phyloP scores from a whole-genome alignment of 2,888 invertebrate species.

The Parapristionchus giblindavisi region DNA sequence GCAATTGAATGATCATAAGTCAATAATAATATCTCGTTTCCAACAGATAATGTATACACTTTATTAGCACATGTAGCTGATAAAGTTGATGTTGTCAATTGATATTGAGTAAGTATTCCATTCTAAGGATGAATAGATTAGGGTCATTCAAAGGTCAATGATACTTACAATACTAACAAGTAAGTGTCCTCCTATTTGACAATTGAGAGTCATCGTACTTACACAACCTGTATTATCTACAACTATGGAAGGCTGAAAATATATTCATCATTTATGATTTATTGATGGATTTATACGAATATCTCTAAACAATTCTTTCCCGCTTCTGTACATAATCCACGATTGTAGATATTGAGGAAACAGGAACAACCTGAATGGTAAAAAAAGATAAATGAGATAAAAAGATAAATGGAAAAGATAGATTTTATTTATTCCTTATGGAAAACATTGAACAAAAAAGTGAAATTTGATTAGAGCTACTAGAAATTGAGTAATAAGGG shows the following conservation, averaged over 20 bases:
- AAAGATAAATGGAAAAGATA: too few species aligned
- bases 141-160: too few species aligned
- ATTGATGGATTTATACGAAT: neutral
- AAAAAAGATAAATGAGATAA: too few species aligned
- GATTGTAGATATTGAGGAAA: neutral
- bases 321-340: neutral
- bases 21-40: neutral
- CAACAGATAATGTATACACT: neutral
- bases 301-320: constrained; percentile 5
- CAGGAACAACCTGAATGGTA: neutral
- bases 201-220: neutral
- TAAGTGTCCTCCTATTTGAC: neutral
- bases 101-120: neutral
- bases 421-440: too few species aligned
- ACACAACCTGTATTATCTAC: neutral
- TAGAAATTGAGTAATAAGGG: too few species aligned
- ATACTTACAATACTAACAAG: neutral
- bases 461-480: too few species aligned
- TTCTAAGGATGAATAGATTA: too few species aligned
- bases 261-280: neutral
- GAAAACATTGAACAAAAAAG: too few species aligned
- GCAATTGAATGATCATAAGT: constrained; percentile 21
- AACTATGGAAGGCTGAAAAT: neutral
- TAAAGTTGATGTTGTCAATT: neutral
- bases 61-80: neutral